These are phyloP conservation scores for Drymonia ruficornis DNA, from an alignment of 2,888 invertebrate genomes.

Conservation along the genomic window DNA sequence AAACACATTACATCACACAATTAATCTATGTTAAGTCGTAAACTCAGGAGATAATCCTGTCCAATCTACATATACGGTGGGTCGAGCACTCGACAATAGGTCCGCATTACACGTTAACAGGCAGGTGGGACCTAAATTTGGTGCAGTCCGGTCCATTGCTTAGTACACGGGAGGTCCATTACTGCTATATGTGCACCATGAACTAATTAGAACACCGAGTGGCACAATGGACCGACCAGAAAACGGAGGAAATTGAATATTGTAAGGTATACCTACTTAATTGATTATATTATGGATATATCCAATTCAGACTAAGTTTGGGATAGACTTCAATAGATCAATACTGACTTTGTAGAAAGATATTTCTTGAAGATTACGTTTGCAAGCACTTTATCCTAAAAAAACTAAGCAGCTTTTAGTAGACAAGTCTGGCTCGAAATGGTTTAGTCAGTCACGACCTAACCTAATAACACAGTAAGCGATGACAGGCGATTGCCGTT, in stretches of 20 bases:
- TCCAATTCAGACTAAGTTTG: background rate
- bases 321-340: background rate
- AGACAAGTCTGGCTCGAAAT: background rate
- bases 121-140: slow-evolving; percentile 32
- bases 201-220: slow-evolving; percentile 53
- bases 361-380: too few relatives aligned
- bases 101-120: slow-evolving; percentile 32
- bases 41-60: slow-evolving; percentile 17
- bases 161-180: slow-evolving; percentile 55
- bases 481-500: slow-evolving; percentile 21
- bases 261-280: background rate
- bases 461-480: slow-evolving; percentile 14
- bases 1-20: background rate
- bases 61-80: slow-evolving; percentile 17
- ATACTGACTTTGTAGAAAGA: too few relatives aligned
- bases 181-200: slow-evolving; percentile 49
- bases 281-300: background rate
- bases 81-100: slow-evolving; percentile 30
- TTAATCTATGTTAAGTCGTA: background rate
- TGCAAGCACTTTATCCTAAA: too few relatives aligned
- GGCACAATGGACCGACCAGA: slow-evolving; percentile 26
- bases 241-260: background rate
- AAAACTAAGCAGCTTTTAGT: too few relatives aligned
- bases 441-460: background rate
- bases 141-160: slow-evolving; percentile 31